Evolutionary conservation across 2,888 invertebrate species (phyloP), one percentile per base, ranked within the genome.

Genomic region (Stenodema calcarata): DNA sequence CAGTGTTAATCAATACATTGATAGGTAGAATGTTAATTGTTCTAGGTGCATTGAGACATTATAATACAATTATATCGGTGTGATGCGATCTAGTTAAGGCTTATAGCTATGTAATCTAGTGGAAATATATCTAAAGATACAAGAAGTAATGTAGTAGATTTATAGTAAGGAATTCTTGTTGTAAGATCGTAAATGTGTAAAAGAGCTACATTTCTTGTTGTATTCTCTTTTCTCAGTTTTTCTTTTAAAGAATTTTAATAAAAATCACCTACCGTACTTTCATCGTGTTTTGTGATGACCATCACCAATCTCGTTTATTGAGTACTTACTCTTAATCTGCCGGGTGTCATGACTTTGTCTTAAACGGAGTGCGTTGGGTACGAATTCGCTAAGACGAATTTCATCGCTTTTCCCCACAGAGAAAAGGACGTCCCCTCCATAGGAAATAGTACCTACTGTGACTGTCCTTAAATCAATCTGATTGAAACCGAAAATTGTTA

Each of bases 41-140:
- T 88, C 86, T 87, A 88, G 88, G 88, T 88, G 88, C 88, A 88
- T 88, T 88, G 88, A 88, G 88, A 88, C 88, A 86, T n/a, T n/a
- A n/a, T 86, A 44, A 44, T 83, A 82, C 18, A 82, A 54, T 69
- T 82, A 69, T 82, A 82, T 87, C 82, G 82, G 62, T 80, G 84
- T 54, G 87, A 84, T 87, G 84, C 84, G 87, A 78, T 83, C 82
- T 87, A 76, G 75, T 82, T 82, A 83, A 87, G 78, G 82, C 76
- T 83, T 87, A 86, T 76, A 75, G 76, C 84, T 84, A 30, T 84
- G 82, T 82, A 82, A 82, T 69, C 82, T 84, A 75, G 84, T 86
- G 44, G 54, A 87, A 87, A 70, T 70, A 84, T 86, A 87, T 70
- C 30, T 87, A 84, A 50, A 69, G 23, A 23, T 62, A 76, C 73